Conservation (phyloP, 2,888 invertebrate species). For the Rutpela maculata region DNA sequence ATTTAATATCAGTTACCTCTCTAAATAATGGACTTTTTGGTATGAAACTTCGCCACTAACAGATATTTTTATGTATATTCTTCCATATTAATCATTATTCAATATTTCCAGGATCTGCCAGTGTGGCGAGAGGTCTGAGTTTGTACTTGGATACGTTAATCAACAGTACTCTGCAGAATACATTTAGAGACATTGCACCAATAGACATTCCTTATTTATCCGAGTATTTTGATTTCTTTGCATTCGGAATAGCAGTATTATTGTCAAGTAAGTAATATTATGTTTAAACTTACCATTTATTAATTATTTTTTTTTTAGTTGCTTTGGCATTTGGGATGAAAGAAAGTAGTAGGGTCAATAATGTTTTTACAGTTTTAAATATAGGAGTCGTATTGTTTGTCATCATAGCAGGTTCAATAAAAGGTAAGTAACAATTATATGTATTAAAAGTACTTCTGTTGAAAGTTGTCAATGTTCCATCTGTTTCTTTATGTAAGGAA, state of each 20-base stretch:
- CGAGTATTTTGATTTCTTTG: constrained; percentile 85
- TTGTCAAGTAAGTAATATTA: constrained; percentile 78
- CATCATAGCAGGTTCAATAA: constrained; percentile 85
- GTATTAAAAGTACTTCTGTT: constrained; percentile 9
- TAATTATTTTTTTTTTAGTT: constrained; percentile 73
- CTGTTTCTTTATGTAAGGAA: no score
- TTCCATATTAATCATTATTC: not conserved
- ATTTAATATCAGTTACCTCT: no score
- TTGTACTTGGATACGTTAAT: constrained; percentile 84
- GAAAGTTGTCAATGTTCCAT: no score
- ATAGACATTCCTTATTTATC: constrained; percentile 81
- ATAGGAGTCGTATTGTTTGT: constrained; percentile 88
- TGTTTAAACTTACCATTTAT: no score
- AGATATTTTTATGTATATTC: no score
- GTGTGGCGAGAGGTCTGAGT: constrained; percentile 87
- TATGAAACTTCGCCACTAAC: no score
- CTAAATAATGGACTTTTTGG: no score
- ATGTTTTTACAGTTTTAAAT: constrained; percentile 90
- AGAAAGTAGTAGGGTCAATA: constrained; percentile 91
- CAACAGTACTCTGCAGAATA: constrained; percentile 80
- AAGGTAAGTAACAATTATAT: constrained; percentile 75
- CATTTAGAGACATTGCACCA: constrained; percentile 79
- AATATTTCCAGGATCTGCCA: constrained; percentile 83
- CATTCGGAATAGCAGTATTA: constrained; percentile 82
- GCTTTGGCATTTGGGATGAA: constrained; percentile 90